Evolutionary conservation across 2,888 invertebrate genomes (phyloP).

Genomic region (Lasius platythorax): DNA sequence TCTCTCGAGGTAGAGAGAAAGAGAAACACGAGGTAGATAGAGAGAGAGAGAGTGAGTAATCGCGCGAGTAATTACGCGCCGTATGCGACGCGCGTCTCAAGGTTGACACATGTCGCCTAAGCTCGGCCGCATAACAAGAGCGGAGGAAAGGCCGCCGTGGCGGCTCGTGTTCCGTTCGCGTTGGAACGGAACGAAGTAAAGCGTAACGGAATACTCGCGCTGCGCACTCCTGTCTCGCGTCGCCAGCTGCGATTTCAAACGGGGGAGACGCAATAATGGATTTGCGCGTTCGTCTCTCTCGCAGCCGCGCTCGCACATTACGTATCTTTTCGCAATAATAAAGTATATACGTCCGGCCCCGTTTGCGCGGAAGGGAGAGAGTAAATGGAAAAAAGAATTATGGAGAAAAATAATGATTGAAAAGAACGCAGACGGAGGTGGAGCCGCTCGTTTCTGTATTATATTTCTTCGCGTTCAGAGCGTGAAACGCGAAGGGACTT

Average conservation of each 20-base stretch:
- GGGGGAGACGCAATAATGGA: not conserved
- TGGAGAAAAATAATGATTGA: too few species aligned
- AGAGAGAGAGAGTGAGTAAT: not conserved
- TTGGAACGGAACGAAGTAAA: not conserved
- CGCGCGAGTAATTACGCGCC: slow-evolving; percentile 11
- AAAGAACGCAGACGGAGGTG: too few species aligned
- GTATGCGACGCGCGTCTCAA: slow-evolving; percentile 23
- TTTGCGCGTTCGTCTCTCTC: not conserved
- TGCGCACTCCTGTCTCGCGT: not conserved
- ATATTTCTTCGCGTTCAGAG: too few species aligned
- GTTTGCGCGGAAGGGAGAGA: too few species aligned
- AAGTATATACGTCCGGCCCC: too few species aligned
- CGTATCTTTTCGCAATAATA: not conserved
- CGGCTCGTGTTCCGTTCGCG: not conserved
- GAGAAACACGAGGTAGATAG: not conserved
- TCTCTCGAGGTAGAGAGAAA: not conserved
- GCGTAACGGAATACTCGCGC: not conserved
- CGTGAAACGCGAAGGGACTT: too few species aligned
- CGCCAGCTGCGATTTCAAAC: not conserved
- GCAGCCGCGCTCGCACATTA: not conserved
- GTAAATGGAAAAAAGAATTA: too few species aligned
- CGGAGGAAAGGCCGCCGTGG: not conserved
- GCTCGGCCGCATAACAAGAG: not conserved
- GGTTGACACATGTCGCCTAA: slow-evolving; percentile 40
- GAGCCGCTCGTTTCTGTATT: too few species aligned